A percentile compares a stretch with the other conserved stretches of the same genome.
Evolutionary conservation across 1,140 invertebrate species (phyloP).

Genomic region (Drosophila orena): DNA sequence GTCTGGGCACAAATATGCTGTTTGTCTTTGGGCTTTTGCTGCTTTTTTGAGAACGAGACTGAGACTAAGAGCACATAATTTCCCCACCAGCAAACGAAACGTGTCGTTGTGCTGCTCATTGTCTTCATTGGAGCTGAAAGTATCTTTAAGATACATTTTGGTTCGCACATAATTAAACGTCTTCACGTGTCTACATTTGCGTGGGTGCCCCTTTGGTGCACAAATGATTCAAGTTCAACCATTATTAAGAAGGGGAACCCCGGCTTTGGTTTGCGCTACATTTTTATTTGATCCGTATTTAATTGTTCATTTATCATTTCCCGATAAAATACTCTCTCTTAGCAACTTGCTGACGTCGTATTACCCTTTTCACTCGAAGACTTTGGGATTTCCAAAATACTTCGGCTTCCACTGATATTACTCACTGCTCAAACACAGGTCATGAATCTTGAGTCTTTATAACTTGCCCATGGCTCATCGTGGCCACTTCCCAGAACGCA

Average conservation of each 20-base stretch:
- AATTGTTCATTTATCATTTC: slow-evolving; percentile 33
- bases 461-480: not conserved
- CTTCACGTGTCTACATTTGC: slow-evolving; percentile 35
- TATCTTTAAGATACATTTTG: slow-evolving; percentile 53
- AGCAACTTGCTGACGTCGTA: slow-evolving; percentile 2
- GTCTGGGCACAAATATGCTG: slow-evolving; percentile 24
- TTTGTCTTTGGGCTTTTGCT: slow-evolving; percentile 37
- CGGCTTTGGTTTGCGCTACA: slow-evolving; percentile 10
- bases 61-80: slow-evolving; percentile 33
- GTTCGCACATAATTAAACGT: slow-evolving; percentile 52
- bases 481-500: not conserved
- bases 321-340: slow-evolving; percentile 30
- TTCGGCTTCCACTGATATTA: slow-evolving; percentile 16
- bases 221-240: slow-evolving; percentile 58
- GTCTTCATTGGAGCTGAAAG: slow-evolving; percentile 34
- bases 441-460: slow-evolving; percentile 12
- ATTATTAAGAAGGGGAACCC: slow-evolving; percentile 27
- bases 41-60: slow-evolving; percentile 11
- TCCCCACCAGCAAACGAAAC: slow-evolving; percentile 59
- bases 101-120: slow-evolving; percentile 42
- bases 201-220: slow-evolving; percentile 37
- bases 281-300: slow-evolving; percentile 28
- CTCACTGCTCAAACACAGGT: slow-evolving; percentile 1
- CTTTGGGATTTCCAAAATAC: slow-evolving; percentile 18
- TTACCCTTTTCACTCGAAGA: slow-evolving; percentile 26